Base-by-base conservation (phyloP, 2,888 invertebrate species). In the Phania funesta region DNA sequence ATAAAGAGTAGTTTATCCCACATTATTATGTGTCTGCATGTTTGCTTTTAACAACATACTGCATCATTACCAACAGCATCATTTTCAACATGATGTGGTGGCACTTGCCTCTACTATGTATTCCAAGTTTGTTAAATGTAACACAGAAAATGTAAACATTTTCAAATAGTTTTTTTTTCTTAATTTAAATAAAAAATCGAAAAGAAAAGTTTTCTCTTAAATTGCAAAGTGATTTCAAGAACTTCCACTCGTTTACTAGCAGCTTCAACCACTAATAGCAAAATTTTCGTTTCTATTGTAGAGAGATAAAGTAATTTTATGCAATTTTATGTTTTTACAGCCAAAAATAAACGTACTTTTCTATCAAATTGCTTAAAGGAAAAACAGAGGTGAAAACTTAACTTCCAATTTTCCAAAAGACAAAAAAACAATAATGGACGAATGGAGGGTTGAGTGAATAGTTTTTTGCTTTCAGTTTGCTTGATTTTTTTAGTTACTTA, bases 21-120 rank as follows among this genome's bases (percentile, higher is more conserved):
- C 38, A 70, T 71, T 70, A 62, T 76, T 80, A 71, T 80, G 76
- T 80, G 60, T 74, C 70, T 67, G 80, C 76, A 80, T 71, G 80
- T 80, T 74, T 80, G 29, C 46, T 56, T 74, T 60, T 20, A 54
- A 62, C 60, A 38, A 13, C 29, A 64, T 64, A 62, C n/a, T 64
- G 9, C 52, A 62, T 20, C 18, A 56, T 4, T n/a, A 74, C 11
- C 35, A 48, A 41, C 35, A 54, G 62, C 26, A 70, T 64, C 29
- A 54, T 38, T 26, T 46, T 44, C 16, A 24, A 56, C 20, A 46
- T 38, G 26, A 24, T 67, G 41, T 60, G 48, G 50, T 26, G 20
- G 29, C 22, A 20, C 29, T 8, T 44, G 38, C 8, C 13, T 41
- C 20, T 16, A 11, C 22, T 2, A n/a, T 32, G n/a, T 16, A 3